phyloP scores from a whole-genome alignment of 2,113 vertebrate species.

The Ochotona curzoniae region DNA sequence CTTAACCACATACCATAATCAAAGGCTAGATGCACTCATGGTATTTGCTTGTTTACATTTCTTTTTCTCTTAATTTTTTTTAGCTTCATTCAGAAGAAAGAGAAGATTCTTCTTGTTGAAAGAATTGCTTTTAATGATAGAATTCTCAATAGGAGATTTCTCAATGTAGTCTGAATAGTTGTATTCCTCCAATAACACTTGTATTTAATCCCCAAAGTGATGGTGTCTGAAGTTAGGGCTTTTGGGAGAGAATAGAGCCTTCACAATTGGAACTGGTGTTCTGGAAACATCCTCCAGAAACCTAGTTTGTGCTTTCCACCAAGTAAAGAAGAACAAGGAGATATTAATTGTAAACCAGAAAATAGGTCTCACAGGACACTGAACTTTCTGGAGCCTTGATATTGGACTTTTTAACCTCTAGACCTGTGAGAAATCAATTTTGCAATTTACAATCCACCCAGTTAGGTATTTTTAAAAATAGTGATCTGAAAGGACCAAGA shows the following conservation, averaged over 20 bases:
- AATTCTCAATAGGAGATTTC: constrained; percentile 9
- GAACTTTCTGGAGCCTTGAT: background rate
- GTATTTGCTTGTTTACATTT: background rate
- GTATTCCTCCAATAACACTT: background rate
- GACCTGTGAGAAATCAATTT: background rate
- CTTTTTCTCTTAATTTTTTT: constrained; percentile 36
- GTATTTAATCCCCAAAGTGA: background rate
- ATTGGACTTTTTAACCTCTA: background rate
- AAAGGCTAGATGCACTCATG: background rate
- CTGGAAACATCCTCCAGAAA: background rate
- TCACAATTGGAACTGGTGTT: background rate
- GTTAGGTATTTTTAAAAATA: background rate
- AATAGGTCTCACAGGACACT: background rate
- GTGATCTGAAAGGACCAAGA: background rate
- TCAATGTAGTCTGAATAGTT: background rate
- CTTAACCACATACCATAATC: background rate
- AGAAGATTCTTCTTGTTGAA: background rate
- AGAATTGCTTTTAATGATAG: background rate
- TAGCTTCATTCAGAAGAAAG: background rate
- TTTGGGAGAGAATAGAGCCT: background rate
- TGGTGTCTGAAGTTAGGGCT: background rate
- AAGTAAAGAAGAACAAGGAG: background rate
- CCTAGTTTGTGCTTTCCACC: background rate
- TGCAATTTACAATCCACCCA: background rate
- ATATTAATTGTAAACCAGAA: background rate